Evolutionary conservation across 2,888 invertebrate genomes (phyloP).

Genomic region (Trichopoda pennipes): DNA sequence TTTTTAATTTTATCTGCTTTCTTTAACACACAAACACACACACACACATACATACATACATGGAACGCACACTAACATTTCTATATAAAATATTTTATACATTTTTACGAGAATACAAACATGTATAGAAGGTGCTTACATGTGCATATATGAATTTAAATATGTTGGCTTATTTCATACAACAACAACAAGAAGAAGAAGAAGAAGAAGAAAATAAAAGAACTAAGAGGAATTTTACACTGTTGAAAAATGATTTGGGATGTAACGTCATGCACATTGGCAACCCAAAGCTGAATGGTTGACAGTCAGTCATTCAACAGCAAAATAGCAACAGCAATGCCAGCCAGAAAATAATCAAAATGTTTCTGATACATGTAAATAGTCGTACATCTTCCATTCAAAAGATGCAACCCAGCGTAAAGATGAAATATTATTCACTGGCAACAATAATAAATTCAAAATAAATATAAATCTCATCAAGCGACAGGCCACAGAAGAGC

Average conservation of each 20-base stretch:
- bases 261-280: conserved; percentile 73
- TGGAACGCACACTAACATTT: too few species aligned
- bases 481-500: background rate
- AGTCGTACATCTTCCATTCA: conserved; percentile 63
- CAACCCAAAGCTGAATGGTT: conserved; percentile 59
- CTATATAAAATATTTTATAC: too few species aligned
- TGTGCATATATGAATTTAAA: background rate
- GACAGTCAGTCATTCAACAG: conserved; percentile 68
- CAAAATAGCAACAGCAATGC: conserved; percentile 34
- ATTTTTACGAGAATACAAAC: too few species aligned
- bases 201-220: conserved; percentile 25
- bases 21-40: background rate
- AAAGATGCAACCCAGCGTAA: conserved; percentile 65
- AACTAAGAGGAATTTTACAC: conserved; percentile 70
- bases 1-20: conserved; percentile 47
- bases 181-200: conserved; percentile 6
- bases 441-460: conserved; percentile 43
- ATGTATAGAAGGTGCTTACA: too few species aligned
- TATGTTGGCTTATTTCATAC: too few species aligned
- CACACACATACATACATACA: background rate
- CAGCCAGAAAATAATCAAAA: conserved; percentile 43
- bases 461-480: conserved; percentile 42
- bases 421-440: conserved; percentile 57
- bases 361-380: background rate
- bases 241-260: conserved; percentile 77